phyloP scores from a whole-genome alignment of 1,140 invertebrate species.

The Drosophila arawakana region DNA sequence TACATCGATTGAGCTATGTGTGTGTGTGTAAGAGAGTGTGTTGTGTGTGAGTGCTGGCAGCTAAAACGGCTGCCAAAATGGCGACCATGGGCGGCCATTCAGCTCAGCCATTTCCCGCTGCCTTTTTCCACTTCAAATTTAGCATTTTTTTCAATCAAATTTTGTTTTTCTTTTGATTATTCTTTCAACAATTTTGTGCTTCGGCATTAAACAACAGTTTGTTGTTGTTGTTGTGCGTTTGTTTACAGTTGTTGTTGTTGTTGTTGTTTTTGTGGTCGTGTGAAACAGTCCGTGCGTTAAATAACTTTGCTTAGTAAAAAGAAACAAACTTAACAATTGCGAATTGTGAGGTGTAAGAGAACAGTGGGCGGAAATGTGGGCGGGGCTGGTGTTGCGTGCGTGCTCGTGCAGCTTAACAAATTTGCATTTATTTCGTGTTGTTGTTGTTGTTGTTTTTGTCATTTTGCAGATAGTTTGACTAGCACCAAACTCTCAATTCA shows the following conservation, averaged over 20 bases:
- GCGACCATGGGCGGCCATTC: conserved; percentile 19
- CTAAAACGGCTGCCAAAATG: conserved; percentile 43
- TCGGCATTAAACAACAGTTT: conserved; percentile 65
- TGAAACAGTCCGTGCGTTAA: conserved; percentile 75
- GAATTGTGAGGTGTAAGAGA: conserved; percentile 23
- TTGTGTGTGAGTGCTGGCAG: conserved; percentile 34
- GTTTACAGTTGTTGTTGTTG: conserved; percentile 40
- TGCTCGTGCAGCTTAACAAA: conserved; percentile 53
- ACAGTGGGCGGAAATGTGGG: neutral
- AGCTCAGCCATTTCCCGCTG: conserved; percentile 38
- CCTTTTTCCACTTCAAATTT: conserved; percentile 11
- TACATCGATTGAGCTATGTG: conserved; percentile 64
- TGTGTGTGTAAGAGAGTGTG: conserved; percentile 44
- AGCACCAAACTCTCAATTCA: conserved; percentile 81
- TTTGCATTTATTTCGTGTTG: conserved; percentile 40
- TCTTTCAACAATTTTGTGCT: conserved; percentile 72
- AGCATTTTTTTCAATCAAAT: conserved; percentile 16
- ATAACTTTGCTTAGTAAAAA: conserved; percentile 30
- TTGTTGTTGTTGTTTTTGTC: conserved; percentile 41
- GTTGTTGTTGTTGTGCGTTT: conserved; percentile 47
- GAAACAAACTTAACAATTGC: conserved; percentile 57
- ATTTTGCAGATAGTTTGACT: conserved; percentile 83
- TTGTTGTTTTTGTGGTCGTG: conserved; percentile 52
- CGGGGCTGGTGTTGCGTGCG: conserved; percentile 28
- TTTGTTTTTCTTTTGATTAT: conserved; percentile 43